A percentile compares a stretch with the other conserved stretches of the same genome.
Conservation (phyloP, 2,888 invertebrate genomes). For the Allophyes oxyacanthae region DNA sequence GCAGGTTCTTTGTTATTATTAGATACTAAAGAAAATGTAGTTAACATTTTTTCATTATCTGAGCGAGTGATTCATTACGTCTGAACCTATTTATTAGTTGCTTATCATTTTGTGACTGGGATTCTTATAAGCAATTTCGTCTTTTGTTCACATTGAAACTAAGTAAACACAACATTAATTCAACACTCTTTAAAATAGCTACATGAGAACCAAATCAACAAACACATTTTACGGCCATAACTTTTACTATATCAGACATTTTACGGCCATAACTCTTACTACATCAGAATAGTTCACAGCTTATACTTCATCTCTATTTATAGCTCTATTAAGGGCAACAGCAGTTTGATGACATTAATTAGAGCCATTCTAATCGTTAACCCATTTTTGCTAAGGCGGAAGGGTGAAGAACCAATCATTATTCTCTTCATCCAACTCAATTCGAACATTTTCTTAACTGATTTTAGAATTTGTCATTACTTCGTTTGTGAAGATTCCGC, state of each 20-base stretch:
- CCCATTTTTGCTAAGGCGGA: constrained; percentile 70
- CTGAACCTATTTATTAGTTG: no score
- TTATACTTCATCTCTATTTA: constrained; percentile 64
- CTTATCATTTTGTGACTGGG: no score
- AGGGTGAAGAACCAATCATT: constrained; percentile 58
- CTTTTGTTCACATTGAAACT: no score
- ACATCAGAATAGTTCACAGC: constrained; percentile 60
- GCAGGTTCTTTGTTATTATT: no score
- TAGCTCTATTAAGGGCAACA: constrained; percentile 62
- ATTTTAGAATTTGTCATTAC: constrained; percentile 30
- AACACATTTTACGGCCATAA: constrained; percentile 11
- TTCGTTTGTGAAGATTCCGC: constrained; percentile 25
- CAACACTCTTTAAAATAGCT: constrained; percentile 14
- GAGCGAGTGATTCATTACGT: no score
- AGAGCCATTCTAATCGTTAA: constrained; percentile 79
- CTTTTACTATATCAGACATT: constrained; percentile 13
- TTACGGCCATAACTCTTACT: constrained; percentile 1
- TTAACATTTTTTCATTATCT: no score
- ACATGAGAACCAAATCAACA: constrained; percentile 25
- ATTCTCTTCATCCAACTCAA: constrained; percentile 50
- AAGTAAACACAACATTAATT: constrained; percentile 11
- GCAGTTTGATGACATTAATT: constrained; percentile 74
- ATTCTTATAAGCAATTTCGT: no score
- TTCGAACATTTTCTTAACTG: constrained; percentile 38
- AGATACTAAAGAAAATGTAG: no score